Evolutionary conservation across 1,140 invertebrate genomes (phyloP).

Genomic region (Danaus plexippus): DNA sequence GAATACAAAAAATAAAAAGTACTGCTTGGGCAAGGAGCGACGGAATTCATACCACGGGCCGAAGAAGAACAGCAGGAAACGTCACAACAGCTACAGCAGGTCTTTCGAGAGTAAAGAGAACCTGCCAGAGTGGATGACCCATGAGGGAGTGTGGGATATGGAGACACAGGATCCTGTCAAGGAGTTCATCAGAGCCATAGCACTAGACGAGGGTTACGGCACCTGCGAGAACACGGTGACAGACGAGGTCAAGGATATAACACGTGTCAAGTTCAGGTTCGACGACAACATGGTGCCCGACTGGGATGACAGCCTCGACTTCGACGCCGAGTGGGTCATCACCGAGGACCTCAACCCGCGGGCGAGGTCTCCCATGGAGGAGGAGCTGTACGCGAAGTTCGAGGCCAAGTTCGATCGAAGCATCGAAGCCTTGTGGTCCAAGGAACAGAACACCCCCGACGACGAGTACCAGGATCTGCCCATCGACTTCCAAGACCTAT

Average conservation of each 20-base stretch:
- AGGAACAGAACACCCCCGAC: slow-evolving; percentile 61
- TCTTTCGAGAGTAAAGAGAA: slow-evolving; percentile 62
- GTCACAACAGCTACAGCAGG: slow-evolving; percentile 58
- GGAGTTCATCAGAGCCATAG: slow-evolving; percentile 64
- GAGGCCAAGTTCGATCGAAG: slow-evolving; percentile 78
- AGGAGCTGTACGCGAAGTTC: slow-evolving; percentile 74
- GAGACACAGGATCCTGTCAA: slow-evolving; percentile 67
- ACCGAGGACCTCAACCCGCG: slow-evolving; percentile 46
- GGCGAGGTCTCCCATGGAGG: slow-evolving; percentile 59
- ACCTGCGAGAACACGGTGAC: slow-evolving; percentile 68
- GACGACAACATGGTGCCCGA: slow-evolving; percentile 56
- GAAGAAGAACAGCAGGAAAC: slow-evolving; percentile 52
- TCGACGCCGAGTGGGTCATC: slow-evolving; percentile 54
- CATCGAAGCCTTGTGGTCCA: slow-evolving; percentile 76
- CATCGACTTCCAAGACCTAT: slow-evolving; percentile 73
- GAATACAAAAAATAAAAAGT: slow-evolving; percentile 55
- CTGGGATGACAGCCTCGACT: slow-evolving; percentile 52
- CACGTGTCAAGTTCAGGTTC: slow-evolving; percentile 33
- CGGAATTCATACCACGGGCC: slow-evolving; percentile 64
- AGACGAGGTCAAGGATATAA: slow-evolving; percentile 53
- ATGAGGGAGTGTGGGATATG: slow-evolving; percentile 68
- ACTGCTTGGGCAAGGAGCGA: slow-evolving; percentile 50
- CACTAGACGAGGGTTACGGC: slow-evolving; percentile 67
- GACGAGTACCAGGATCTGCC: slow-evolving; percentile 73
- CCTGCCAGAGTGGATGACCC: slow-evolving; percentile 68